Evolutionary conservation across 2,888 invertebrate species (phyloP).

Genomic region (Polydrusus pterygomalis): DNA sequence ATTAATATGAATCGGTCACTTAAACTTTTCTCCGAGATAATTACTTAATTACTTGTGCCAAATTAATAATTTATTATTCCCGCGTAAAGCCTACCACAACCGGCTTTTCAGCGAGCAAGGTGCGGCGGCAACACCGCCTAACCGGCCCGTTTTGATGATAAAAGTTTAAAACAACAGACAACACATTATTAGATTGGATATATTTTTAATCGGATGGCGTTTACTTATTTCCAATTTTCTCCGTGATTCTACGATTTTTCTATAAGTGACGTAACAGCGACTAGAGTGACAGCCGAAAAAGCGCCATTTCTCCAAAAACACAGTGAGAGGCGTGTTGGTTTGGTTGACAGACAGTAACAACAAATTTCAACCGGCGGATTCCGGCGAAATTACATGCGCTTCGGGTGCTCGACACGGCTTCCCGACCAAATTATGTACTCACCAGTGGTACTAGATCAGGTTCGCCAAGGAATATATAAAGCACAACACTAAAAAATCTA

Average conservation of each 20-base stretch:
- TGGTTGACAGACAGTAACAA: conserved; percentile 39
- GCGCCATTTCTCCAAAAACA: conserved; percentile 41
- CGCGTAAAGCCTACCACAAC: conserved; percentile 33
- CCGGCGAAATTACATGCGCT: not conserved
- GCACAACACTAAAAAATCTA: conserved; percentile 63
- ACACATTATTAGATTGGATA: not conserved
- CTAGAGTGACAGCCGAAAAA: conserved; percentile 14
- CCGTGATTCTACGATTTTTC: conserved; percentile 23
- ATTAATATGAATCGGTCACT: too few species aligned
- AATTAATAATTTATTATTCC: conserved; percentile 1
- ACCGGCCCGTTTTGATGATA: conserved; percentile 15
- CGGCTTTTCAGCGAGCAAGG: conserved; percentile 8
- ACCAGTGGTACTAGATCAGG: conserved; percentile 42
- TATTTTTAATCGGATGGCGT: conserved; percentile 9
- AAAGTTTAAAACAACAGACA: conserved; percentile 14
- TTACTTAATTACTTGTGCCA: not conserved
- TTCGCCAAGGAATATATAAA: conserved; percentile 61
- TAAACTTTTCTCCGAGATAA: not conserved
- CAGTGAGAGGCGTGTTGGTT: conserved; percentile 36
- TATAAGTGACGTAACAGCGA: conserved; percentile 13
- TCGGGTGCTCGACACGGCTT: not conserved
- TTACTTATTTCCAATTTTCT: conserved; percentile 20
- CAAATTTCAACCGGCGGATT: conserved; percentile 13
- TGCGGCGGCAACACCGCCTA: conserved; percentile 12
- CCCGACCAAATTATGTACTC: conserved; percentile 25